Evolutionary conservation across 2,113 vertebrate genomes (phyloP).

Genomic region (Phaetusa simplex): DNA sequence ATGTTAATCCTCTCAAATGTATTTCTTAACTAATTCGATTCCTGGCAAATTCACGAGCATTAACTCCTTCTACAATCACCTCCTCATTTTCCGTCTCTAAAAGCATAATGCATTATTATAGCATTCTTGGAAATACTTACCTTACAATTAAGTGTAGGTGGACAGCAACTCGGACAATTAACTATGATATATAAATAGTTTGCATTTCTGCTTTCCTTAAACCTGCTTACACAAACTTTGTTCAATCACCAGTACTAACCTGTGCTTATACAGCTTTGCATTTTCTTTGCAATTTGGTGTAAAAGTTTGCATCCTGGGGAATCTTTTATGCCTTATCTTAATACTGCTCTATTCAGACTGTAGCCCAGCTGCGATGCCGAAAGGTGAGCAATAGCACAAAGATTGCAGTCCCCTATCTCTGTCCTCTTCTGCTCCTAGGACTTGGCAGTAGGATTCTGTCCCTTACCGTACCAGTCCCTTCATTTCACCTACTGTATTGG

Average conservation of each 20-base stretch:
- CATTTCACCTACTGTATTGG: background rate
- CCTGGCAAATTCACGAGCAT: background rate
- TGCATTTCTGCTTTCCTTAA: background rate
- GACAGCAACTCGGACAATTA: background rate
- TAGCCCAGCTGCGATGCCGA: background rate
- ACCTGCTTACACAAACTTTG: background rate
- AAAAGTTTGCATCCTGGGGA: background rate
- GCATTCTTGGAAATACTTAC: background rate
- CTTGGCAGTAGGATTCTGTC: background rate
- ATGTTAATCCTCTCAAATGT: conserved; percentile 60
- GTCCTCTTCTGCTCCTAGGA: background rate
- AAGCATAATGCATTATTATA: background rate
- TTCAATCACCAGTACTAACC: background rate
- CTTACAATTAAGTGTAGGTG: background rate
- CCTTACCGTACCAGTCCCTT: background rate
- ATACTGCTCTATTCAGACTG: background rate
- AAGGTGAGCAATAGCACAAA: background rate
- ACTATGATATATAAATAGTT: background rate
- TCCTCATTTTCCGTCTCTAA: background rate
- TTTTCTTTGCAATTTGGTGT: background rate
- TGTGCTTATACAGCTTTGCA: background rate
- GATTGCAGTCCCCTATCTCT: background rate
- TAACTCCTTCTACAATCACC: conserved; percentile 9
- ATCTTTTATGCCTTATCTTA: rapidly evolving
- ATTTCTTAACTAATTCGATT: conserved; percentile 10